These are phyloP conservation scores for Pseudeuparius sepicola DNA, from an alignment of 2,888 invertebrate genomes.

Conservation along the genomic window DNA sequence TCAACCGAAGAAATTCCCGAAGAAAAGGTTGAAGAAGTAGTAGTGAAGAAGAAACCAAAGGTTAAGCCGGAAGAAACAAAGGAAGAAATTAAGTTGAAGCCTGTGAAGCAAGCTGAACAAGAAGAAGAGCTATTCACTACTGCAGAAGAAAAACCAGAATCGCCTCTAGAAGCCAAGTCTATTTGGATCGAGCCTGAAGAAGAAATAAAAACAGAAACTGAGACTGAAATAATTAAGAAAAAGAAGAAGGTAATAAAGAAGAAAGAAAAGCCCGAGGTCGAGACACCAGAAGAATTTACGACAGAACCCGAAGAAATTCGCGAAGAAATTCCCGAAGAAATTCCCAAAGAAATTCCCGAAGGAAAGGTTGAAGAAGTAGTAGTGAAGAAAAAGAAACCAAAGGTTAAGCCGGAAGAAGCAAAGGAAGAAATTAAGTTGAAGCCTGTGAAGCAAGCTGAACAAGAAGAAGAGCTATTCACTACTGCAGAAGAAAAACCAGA, in stretches of 20 bases:
- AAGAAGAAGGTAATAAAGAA: conserved; percentile 29
- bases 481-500: no score
- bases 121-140: conserved; percentile 32
- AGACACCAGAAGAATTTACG: conserved; percentile 29
- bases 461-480: conserved; percentile 3
- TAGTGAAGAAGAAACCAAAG: conserved; percentile 42
- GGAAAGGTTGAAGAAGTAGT: conserved; percentile 29
- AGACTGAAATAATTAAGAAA: conserved; percentile 31
- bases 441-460: conserved; percentile 2
- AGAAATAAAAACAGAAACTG: conserved; percentile 24
- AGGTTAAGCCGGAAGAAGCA: conserved; percentile 16
- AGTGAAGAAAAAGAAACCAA: conserved; percentile 19
- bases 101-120: no score
- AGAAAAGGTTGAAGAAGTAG: conserved; percentile 29
- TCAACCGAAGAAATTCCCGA: conserved; percentile 19
- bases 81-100: no score
- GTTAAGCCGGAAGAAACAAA: conserved; percentile 51
- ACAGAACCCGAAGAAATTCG: conserved; percentile 17
- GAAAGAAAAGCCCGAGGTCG: conserved; percentile 24
- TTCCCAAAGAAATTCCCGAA: conserved; percentile 30
- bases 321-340: conserved; percentile 29
- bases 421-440: conserved; percentile 16
- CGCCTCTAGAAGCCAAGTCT: conserved; percentile 34
- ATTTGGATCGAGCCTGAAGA: conserved; percentile 24
- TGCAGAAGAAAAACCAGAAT: conserved; percentile 36